Percentiles rank a stretch among this genome's conserved stretches.
Conservation (phyloP, 2,797 vertebrate species). For the Rhinella marina region DNA sequence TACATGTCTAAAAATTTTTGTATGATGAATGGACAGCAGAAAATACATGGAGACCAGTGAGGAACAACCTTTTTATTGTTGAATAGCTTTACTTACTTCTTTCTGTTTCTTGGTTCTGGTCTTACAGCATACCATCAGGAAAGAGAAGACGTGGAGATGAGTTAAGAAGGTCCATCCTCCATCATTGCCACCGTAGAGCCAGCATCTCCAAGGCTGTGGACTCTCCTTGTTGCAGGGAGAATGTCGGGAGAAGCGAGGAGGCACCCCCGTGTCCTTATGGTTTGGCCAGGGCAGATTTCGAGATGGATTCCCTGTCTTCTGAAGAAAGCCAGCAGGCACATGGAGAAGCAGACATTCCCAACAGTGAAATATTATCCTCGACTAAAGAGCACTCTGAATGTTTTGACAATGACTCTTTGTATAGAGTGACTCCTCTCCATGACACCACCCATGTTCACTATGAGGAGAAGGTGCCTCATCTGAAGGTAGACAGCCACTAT, state of each 20-base stretch:
- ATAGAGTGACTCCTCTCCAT: slow-evolving; percentile 19
- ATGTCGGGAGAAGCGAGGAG: background rate
- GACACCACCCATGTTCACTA: background rate
- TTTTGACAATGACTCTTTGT: slow-evolving; percentile 43
- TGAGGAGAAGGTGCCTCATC: background rate
- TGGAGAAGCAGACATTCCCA: slow-evolving; percentile 1
- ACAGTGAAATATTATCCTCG: background rate
- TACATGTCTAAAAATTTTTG: too few relatives aligned
- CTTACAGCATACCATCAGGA: background rate
- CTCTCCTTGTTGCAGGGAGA: slow-evolving; percentile 9
- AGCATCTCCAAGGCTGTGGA: background rate
- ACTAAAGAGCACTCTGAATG: slow-evolving; percentile 14
- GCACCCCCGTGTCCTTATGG: background rate
- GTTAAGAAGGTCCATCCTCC: slow-evolving; percentile 2
- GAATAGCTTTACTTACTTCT: background rate
- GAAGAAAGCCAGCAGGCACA: background rate
- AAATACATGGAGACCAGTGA: too few relatives aligned
- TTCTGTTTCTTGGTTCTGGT: background rate
- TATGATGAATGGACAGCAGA: too few relatives aligned
- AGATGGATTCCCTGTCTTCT: slow-evolving; percentile 44
- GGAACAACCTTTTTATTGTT: too few relatives aligned
- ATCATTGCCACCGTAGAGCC: slow-evolving; percentile 24
- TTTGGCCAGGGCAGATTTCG: background rate
- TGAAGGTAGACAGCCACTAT: background rate
- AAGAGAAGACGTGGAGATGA: background rate